Evolutionary conservation across 2,888 invertebrate genomes (phyloP).

Genomic region (Pachliopta kotzebuea): DNA sequence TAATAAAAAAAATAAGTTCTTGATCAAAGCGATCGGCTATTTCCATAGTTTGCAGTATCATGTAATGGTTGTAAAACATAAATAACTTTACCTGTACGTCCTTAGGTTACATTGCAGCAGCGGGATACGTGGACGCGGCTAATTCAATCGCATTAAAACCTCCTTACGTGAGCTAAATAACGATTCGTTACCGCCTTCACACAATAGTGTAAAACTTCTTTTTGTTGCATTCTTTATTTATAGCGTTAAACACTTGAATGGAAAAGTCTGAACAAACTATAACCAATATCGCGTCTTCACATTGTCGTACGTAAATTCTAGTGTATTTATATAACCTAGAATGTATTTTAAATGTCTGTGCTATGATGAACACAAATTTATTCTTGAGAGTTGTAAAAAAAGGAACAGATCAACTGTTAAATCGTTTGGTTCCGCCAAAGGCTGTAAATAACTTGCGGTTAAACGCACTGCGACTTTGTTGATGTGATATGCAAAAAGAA

Average conservation of each 20-base stretch:
- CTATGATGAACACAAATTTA: neutral
- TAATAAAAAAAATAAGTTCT: neutral
- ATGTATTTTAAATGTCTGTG: neutral
- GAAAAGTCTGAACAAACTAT: conserved; percentile 11
- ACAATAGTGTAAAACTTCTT: conserved; percentile 17
- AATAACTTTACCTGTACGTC: neutral
- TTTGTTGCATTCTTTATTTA: conserved; percentile 20
- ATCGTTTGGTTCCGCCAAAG: neutral
- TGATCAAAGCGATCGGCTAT: neutral
- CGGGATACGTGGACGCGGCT: conserved; percentile 2
- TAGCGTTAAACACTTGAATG: conserved; percentile 21
- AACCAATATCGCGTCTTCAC: conserved; percentile 17
- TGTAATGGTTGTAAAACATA: neutral
- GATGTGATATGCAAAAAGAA: neutral
- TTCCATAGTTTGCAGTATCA: neutral
- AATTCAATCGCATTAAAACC: conserved; percentile 21
- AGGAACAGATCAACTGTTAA: neutral
- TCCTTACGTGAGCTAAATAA: conserved; percentile 19
- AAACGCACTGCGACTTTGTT: neutral
- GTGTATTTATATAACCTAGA: conserved; percentile 7
- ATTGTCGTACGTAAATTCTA: conserved; percentile 17
- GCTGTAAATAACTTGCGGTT: neutral
- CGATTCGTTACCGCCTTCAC: conserved; percentile 7
- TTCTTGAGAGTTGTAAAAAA: neutral
- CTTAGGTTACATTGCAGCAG: conserved; percentile 4